A percentile compares a stretch with the other conserved stretches of the same genome.
Evolutionary conservation across 2,113 vertebrate genomes (phyloP).

Genomic region (Lepus timidus): DNA sequence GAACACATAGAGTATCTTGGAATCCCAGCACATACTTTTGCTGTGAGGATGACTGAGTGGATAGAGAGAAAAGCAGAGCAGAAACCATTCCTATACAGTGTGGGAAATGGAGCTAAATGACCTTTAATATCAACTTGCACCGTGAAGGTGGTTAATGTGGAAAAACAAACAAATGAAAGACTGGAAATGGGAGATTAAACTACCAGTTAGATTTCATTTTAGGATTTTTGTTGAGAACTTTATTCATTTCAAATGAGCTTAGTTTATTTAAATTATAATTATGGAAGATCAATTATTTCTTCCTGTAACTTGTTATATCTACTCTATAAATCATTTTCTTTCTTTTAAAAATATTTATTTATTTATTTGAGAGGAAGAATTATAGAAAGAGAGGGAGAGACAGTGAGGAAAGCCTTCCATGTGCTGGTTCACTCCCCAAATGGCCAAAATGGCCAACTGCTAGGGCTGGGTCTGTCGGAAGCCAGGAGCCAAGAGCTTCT

Average conservation of each 20-base stretch:
- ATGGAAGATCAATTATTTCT: conserved; percentile 1
- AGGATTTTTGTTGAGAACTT: neutral
- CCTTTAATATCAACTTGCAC: neutral
- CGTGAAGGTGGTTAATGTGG: neutral
- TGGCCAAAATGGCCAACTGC: too few relatives aligned
- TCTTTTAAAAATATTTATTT: too few relatives aligned
- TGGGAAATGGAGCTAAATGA: neutral
- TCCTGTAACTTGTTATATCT: neutral
- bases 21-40: neutral
- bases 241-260: neutral
- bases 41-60: too few relatives aligned
- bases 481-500: too few relatives aligned
- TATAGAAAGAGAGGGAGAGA: too few relatives aligned
- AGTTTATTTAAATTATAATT: neutral
- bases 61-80: neutral
- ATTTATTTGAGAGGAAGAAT: too few relatives aligned
- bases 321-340: neutral
- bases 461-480: too few relatives aligned
- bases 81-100: neutral
- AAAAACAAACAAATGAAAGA: neutral
- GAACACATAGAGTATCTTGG: neutral
- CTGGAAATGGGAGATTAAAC: neutral
- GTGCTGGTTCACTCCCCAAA: too few relatives aligned
- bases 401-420: too few relatives aligned
- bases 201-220: neutral